Conservation (phyloP, 2,888 invertebrate species). For the Drosophila anomelani region DNA sequence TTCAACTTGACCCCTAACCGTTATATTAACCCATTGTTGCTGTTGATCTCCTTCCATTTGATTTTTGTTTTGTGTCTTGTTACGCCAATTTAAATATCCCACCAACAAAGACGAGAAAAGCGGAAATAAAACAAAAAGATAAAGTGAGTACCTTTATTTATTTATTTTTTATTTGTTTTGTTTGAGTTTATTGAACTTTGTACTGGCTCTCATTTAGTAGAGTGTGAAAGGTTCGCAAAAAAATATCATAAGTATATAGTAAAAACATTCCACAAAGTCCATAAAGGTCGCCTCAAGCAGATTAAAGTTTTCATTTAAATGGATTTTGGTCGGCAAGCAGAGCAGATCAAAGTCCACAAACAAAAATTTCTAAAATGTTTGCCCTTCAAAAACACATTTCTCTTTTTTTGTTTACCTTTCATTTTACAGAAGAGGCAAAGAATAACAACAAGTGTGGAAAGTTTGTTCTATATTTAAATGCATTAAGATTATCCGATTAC, state of each 20-base stretch:
- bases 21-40: conserved; percentile 42
- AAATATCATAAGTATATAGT: background rate
- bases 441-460: conserved; percentile 20
- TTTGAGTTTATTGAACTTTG: conserved; percentile 69
- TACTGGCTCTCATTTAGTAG: conserved; percentile 34
- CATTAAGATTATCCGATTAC: conserved; percentile 20
- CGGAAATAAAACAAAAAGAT: conserved; percentile 62
- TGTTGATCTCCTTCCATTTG: conserved; percentile 45
- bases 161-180: background rate
- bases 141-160: conserved; percentile 24
- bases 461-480: conserved; percentile 22
- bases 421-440: background rate
- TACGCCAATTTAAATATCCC: conserved; percentile 63
- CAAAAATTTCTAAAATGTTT: conserved; percentile 3
- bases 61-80: conserved; percentile 42
- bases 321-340: conserved; percentile 3
- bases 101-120: conserved; percentile 53
- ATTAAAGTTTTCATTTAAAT: conserved; percentile 6
- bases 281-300: conserved; percentile 1
- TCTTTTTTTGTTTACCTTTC: conserved; percentile 25
- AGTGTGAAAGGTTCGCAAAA: conserved; percentile 53
- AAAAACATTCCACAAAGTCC: conserved; percentile 5
- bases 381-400: conserved; percentile 18
- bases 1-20: conserved; percentile 62
- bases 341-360: conserved; percentile 11